Evolutionary conservation across 2,113 vertebrate species (phyloP), one percentile per base, ranked within the genome.

Genomic region (Pelecanoides urinatrix): DNA sequence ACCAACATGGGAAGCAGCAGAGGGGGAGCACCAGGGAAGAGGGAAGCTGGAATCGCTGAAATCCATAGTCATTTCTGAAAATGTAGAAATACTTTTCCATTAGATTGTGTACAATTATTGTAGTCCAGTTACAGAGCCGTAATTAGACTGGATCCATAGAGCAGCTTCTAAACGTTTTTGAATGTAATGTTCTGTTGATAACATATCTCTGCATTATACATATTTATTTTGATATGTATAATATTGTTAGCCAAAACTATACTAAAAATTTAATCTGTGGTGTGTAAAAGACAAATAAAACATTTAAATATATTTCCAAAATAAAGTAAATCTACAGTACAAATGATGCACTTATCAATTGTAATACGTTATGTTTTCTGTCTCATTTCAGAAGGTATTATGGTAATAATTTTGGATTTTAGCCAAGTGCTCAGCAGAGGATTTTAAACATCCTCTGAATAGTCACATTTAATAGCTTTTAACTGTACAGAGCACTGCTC

Each of bases 331-430:
- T 77, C 55, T 44, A 68, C 66, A 86, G 86, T 76, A 97, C 45
- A 96, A 97, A 97, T 23, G 30, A 96, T 98, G 93, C 65, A 97
- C 90, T 96, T 97, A 98, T 96, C 96, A 96, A 94, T 98, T 98
- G 94, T 96, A 97, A 96, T 96, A 85, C 81, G 94, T 96, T 98
- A 97, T 98, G 94, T 97, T 98, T 98, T 97, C 94, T 97, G 96
- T 97, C 95, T 98, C 93, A 94, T 98, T 98, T 98, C 96, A 97
- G 90, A 97, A 98, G 94, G 97, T 98, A 98, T 98, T 97, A 97
- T 97, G 95, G 94, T 97, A 98, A 98, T 98, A 98, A 97, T 98
- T 97, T 95, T 98, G 98, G 98, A 98, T 90, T 96, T 96, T 96
- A 94, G 96, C 97, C 98, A 98, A 97, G 90, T 96, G 50, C 92